Evolutionary conservation across 92 coral and sea anemone species (phyloP), one percentile per base, ranked within the genome.

Genomic region (Porites lobata): DNA sequence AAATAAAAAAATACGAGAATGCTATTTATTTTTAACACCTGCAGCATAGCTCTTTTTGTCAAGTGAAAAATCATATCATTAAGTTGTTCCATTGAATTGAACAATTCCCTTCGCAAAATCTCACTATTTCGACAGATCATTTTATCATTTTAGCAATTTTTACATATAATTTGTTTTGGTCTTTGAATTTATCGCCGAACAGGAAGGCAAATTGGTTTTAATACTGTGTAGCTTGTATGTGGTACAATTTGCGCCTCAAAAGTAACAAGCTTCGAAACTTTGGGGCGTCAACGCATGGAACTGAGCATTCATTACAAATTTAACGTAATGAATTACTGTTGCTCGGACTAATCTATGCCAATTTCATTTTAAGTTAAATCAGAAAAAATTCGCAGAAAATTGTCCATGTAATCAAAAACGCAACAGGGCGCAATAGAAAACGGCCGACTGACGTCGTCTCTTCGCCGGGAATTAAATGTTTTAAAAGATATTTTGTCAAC

Each of bases 221-320:
- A 26, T 20, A 18, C 17, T 29, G 14, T 62, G 50, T 19, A 51
- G 73, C 26, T 65, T 18, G 50, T 18, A n/a, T 7, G 54, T 17
- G 64, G 13, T 9, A 7, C 50, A 51, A 62, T 78, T 51, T 51
- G 56, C 51, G 61, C 67, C 11, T 54, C 9, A 4, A 17, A 54
- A 2, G 17, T 32, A 59, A 57, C 62, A 9, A 66, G 63, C 21
- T 18, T 57, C 53, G 19, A 26, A 69, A 61, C 65, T 18, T 38
- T 53, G 53, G 78, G 86, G 86, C 58, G 78, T 82, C 58, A 32
- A 56, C 43, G 69, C 53, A 58, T 50, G 13, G 21, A 74, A 84
- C 73, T 84, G 74, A 73, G 74, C 87, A 64, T 50, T 73, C 79
- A 74, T 84, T 54, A 73, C 59, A 50, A 74, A 24, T 21, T 73